These are phyloP conservation scores for Lasioglossum pauxillum DNA, from an alignment of 2,888 invertebrate genomes.

Conservation along the genomic window DNA sequence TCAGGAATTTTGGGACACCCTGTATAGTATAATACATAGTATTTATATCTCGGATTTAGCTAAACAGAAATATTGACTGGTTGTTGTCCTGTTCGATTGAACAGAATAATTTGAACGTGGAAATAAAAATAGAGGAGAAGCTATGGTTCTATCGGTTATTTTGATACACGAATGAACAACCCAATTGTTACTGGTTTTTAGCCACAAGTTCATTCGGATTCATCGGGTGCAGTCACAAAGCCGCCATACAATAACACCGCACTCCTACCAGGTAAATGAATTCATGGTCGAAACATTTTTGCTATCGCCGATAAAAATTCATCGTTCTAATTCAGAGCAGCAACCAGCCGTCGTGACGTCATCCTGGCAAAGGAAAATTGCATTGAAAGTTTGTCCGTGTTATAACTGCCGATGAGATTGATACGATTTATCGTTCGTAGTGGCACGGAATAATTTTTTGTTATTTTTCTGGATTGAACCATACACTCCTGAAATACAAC, in stretches of 20 bases:
- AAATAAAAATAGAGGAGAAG: background rate
- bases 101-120: slow-evolving; percentile 43
- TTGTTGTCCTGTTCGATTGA: slow-evolving; percentile 5
- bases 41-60: background rate
- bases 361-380: slow-evolving; percentile 3
- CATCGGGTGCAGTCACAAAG: background rate
- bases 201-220: slow-evolving; percentile 17
- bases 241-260: slow-evolving; percentile 13
- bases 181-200: slow-evolving; percentile 38
- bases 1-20: too few species aligned
- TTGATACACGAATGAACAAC: slow-evolving; percentile 24
- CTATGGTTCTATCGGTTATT: slow-evolving; percentile 2
- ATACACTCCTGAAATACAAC: background rate
- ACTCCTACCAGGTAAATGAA: slow-evolving; percentile 30
- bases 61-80: slow-evolving; percentile 29
- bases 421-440: background rate
- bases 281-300: slow-evolving; percentile 45
- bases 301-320: slow-evolving; percentile 28
- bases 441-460: background rate
- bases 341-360: background rate
- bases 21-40: too few species aligned
- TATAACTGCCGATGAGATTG: background rate
- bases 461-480: background rate
- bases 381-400: background rate
- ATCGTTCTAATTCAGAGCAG: slow-evolving; percentile 20